These are phyloP conservation scores for Limenitis camilla DNA, from an alignment of 2,888 invertebrate species.

Conservation along the genomic window DNA sequence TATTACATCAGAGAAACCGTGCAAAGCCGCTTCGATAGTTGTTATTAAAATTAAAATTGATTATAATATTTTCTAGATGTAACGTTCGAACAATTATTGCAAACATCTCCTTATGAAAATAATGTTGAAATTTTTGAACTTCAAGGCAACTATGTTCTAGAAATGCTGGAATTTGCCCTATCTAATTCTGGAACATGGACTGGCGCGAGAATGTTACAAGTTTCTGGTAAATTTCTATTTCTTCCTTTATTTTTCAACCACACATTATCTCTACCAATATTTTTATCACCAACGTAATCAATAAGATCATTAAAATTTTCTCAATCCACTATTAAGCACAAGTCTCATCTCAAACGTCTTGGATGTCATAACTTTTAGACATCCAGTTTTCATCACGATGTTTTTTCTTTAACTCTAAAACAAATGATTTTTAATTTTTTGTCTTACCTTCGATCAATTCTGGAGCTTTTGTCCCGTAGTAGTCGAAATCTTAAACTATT, in stretches of 20 bases:
- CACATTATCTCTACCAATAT: not conserved
- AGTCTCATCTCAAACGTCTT: too few species aligned
- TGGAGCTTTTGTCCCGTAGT: not conserved
- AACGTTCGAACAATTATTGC: slow-evolving; percentile 80
- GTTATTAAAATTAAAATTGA: not conserved
- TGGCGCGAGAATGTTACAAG: slow-evolving; percentile 73
- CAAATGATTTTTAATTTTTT: too few species aligned
- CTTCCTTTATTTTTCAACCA: slow-evolving; percentile 27
- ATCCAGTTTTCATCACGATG: too few species aligned
- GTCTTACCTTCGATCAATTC: too few species aligned
- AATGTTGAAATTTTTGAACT: slow-evolving; percentile 81
- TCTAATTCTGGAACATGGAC: slow-evolving; percentile 50
- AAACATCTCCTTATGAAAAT: slow-evolving; percentile 84
- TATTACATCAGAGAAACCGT: too few species aligned
- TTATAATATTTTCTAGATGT: slow-evolving; percentile 69
- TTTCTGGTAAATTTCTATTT: slow-evolving; percentile 61
- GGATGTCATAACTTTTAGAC: too few species aligned
- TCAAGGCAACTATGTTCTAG: slow-evolving; percentile 78
- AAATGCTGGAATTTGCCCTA: slow-evolving; percentile 76
- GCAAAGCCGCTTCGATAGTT: too few species aligned
- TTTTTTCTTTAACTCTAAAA: too few species aligned
- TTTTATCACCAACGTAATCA: too few species aligned
- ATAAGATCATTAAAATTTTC: too few species aligned
- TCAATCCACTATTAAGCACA: too few species aligned
- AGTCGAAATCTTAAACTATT: not conserved